These are phyloP conservation scores for Eulimnadia texana DNA, from an alignment of 1,140 invertebrate genomes.

Conservation along the genomic window DNA sequence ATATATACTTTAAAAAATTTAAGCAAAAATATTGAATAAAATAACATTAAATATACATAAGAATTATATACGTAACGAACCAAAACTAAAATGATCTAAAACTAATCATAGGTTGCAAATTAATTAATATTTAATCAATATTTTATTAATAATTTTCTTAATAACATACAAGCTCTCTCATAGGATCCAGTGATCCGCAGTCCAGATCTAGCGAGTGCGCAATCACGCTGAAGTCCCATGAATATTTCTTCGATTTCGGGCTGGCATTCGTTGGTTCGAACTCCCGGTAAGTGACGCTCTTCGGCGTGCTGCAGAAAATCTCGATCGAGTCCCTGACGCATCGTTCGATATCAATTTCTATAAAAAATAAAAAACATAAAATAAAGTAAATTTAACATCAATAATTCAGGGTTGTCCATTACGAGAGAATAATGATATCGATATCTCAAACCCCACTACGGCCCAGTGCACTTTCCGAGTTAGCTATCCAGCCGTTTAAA, in stretches of 20 bases:
- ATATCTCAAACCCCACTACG: too few relatives aligned
- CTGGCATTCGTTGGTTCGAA: slow-evolving; percentile 38
- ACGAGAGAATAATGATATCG: background rate
- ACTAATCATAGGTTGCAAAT: background rate
- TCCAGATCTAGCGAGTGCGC: slow-evolving; percentile 11
- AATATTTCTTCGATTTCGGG: slow-evolving; percentile 1
- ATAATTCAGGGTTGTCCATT: background rate
- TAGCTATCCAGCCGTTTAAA: too few relatives aligned
- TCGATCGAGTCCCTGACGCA: slow-evolving; percentile 78
- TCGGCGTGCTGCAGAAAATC: slow-evolving; percentile 72
- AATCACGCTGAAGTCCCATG: slow-evolving; percentile 10
- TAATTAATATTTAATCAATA: background rate
- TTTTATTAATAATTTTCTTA: slow-evolving; percentile 9
- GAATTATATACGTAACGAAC: too few relatives aligned
- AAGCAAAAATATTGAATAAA: too few relatives aligned
- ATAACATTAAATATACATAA: too few relatives aligned
- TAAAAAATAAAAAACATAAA: slow-evolving; percentile 27
- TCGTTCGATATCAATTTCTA: slow-evolving; percentile 82
- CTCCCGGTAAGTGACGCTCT: slow-evolving; percentile 69
- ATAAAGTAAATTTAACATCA: background rate
- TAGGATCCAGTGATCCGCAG: background rate
- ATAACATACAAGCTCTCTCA: slow-evolving; percentile 4
- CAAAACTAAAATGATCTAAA: too few relatives aligned
- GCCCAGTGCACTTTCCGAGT: too few relatives aligned
- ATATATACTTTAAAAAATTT: too few relatives aligned